A percentile compares a stretch with the other conserved stretches of the same genome.
These are phyloP conservation scores for Ennomos fuscantarius DNA, from an alignment of 2,888 invertebrate species.

Conservation along the genomic window DNA sequence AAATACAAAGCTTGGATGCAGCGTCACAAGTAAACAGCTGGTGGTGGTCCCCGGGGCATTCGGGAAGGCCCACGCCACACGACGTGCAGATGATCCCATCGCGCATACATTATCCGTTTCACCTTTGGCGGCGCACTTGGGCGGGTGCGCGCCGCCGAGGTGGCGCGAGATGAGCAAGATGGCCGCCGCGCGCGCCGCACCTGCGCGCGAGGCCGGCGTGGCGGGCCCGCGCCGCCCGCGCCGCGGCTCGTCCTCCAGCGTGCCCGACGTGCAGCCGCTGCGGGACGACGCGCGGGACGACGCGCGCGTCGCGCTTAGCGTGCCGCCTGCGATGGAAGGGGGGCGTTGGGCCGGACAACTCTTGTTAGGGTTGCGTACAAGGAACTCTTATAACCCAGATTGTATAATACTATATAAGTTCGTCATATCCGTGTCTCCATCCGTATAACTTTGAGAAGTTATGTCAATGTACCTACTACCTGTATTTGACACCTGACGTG, in stretches of 20 bases:
- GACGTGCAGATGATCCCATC: constrained; percentile 77
- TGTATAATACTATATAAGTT: too few species aligned
- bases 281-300: constrained; percentile 79
- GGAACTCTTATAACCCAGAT: too few species aligned
- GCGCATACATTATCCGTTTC: constrained; percentile 85
- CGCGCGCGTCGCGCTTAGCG: constrained; percentile 81
- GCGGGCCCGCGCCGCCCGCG: constrained; percentile 87
- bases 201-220: constrained; percentile 94
- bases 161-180: constrained; percentile 97
- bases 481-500: too few species aligned
- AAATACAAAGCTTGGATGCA: too few species aligned
- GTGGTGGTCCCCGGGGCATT: constrained; percentile 33
- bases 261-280: constrained; percentile 79
- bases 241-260: constrained; percentile 71
- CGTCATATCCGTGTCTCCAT: too few species aligned
- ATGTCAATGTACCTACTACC: too few species aligned
- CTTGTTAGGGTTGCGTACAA: too few species aligned
- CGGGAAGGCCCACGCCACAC: constrained; percentile 57
- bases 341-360: too few species aligned
- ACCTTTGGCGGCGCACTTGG: constrained; percentile 85
- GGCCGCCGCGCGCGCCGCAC: constrained; percentile 97
- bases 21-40: background rate
- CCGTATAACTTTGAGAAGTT: too few species aligned
- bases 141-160: constrained; percentile 86
- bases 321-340: constrained; percentile 74